These are phyloP conservation scores for Xiphophorus hellerii DNA, from an alignment of 2,113 vertebrate genomes.

Conservation along the genomic window DNA sequence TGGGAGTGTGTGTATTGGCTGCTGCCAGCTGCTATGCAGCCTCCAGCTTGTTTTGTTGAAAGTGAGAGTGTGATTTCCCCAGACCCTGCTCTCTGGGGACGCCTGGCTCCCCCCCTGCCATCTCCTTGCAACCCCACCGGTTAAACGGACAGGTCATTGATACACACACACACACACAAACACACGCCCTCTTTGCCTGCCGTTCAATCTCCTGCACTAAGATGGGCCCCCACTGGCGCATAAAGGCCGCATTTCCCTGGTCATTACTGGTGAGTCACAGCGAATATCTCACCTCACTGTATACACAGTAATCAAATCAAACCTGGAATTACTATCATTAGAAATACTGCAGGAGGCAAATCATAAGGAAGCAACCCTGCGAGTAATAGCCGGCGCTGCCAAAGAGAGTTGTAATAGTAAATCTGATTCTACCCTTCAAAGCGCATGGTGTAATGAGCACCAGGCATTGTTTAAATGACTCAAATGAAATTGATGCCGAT, in stretches of 20 bases:
- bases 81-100: conserved; percentile 74
- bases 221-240: conserved; percentile 57
- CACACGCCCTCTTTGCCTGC: conserved; percentile 19
- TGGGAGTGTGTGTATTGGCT: conserved; percentile 53
- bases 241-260: conserved; percentile 77
- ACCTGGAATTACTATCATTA: conserved; percentile 70
- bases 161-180: conserved; percentile 13
- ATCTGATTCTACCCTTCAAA: conserved; percentile 67
- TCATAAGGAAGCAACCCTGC: conserved; percentile 64
- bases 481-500: conserved; percentile 76
- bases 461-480: conserved; percentile 73
- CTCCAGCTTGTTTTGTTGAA: conserved; percentile 72
- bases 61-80: conserved; percentile 79
- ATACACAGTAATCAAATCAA: conserved; percentile 65
- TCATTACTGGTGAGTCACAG: conserved; percentile 71
- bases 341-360: conserved; percentile 49
- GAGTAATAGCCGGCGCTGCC: conserved; percentile 60
- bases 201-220: conserved; percentile 61
- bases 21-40: conserved; percentile 71
- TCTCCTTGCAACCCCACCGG: conserved; percentile 67
- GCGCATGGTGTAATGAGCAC: conserved; percentile 67
- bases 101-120: conserved; percentile 61
- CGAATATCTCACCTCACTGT: conserved; percentile 68
- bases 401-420: conserved; percentile 72
- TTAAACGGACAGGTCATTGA: conserved; percentile 79